Base-by-base conservation (phyloP, 2,888 invertebrate genomes). In the Eurytoma adleriae region DNA sequence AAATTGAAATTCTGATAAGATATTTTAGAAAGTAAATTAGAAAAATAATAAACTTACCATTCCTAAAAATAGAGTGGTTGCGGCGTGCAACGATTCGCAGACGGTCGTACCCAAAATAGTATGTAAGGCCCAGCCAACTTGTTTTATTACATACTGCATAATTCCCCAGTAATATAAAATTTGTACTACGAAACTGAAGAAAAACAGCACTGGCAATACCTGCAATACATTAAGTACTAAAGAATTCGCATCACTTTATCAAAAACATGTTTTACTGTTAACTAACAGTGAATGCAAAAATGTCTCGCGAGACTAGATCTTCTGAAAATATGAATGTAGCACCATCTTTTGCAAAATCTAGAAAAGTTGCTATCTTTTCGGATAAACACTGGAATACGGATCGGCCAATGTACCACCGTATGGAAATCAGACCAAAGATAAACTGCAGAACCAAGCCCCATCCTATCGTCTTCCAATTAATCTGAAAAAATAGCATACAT, bases 41-140 rank as follows among this genome's bases (percentile, higher is more conserved):
- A 52, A 5, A 2, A 27, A 12, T 0, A 59, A 57, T 14, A 71
- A 5, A 18, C 66, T 78, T 87, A 97, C 97, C 96, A 96, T 96
- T 76, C 99, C 98, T 27, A 99, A 92, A 87, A 99, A 99, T 50
- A 98, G 96, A 89, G 98, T 98, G 0, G 97, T 98, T 0, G 98
- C 96, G 18, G 97, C 95, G 82, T 95, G 97, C 50, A 98, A 94
- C 81, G 98, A 98, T 91, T 99, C 99, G 75, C 97, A 97, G 0
- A 98, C 96, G 0, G 98, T 97, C 0, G 98, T 98, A 16, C 94
- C 95, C 90, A 97, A 91, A 0, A 94, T 90, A 14, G 91, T 88
- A 84, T 95, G 94, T 73, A 98, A 92, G 16, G 96, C 88, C 92
- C 94, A 94, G 0, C 98, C 98, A 20, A 98, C 90, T 87, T 95